A percentile compares a stretch with the other conserved stretches of the same genome.
These are phyloP conservation scores for Podotricha telesiphe DNA, from an alignment of 2,888 invertebrate genomes.

Conservation along the genomic window DNA sequence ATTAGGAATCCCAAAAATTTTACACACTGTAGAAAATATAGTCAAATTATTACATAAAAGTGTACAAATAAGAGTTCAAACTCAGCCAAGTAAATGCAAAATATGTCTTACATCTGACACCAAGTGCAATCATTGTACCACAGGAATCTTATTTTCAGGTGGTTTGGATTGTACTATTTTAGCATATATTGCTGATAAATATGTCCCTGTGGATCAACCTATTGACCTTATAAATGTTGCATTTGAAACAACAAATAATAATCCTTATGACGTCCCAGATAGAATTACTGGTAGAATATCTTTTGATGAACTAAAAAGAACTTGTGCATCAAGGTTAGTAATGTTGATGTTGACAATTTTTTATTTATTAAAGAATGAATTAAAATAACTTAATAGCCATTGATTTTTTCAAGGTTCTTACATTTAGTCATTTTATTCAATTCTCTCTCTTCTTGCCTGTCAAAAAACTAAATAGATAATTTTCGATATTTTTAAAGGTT, in stretches of 20 bases:
- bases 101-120: slow-evolving; percentile 72
- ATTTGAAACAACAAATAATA: slow-evolving; percentile 84
- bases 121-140: slow-evolving; percentile 85
- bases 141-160: slow-evolving; percentile 96
- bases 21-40: slow-evolving; percentile 72
- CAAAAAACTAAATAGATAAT: too few relatives aligned
- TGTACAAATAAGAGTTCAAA: slow-evolving; percentile 83
- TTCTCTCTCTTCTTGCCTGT: too few relatives aligned
- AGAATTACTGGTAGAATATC: slow-evolving; percentile 90
- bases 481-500: too few relatives aligned
- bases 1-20: slow-evolving; percentile 62
- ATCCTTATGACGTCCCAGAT: slow-evolving; percentile 91
- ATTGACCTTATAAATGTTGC: slow-evolving; percentile 98
- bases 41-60: slow-evolving; percentile 82
- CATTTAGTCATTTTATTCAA: background rate
- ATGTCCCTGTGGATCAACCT: slow-evolving; percentile 84
- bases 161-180: slow-evolving; percentile 98
- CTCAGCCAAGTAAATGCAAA: slow-evolving; percentile 85
- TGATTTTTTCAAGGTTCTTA: background rate
- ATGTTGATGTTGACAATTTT: background rate
- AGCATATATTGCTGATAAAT: slow-evolving; percentile 90
- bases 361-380: too few relatives aligned
- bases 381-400: too few relatives aligned
- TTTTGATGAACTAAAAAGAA: slow-evolving; percentile 85
- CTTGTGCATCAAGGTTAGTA: slow-evolving; percentile 85